phyloP scores from a whole-genome alignment of 1,140 invertebrate species.

The Hycleus cichorii region DNA sequence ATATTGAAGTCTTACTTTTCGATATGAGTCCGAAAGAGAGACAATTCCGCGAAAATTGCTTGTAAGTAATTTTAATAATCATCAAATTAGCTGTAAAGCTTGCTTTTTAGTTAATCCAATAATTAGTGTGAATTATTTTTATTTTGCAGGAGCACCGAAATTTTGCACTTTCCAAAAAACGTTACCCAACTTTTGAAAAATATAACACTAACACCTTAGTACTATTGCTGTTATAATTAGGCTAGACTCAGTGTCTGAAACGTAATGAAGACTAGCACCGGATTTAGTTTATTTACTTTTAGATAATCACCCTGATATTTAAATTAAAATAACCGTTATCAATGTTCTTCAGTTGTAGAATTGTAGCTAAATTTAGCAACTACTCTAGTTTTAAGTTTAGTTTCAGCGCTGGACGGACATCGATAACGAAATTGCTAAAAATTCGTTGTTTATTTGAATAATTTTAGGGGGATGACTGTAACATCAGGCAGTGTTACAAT shows the following conservation, averaged over 20 bases:
- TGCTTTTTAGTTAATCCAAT: too few species aligned
- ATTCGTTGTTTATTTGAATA: slow-evolving; percentile 1
- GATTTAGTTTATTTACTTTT: too few species aligned
- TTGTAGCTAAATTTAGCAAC: background rate
- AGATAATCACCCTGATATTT: too few species aligned
- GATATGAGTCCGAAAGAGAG: slow-evolving; percentile 19
- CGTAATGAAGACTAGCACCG: too few species aligned
- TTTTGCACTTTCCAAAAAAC: too few species aligned
- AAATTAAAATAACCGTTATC: too few species aligned
- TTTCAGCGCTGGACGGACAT: background rate
- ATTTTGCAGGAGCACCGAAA: background rate
- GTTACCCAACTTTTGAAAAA: too few species aligned
- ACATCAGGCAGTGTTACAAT: slow-evolving; percentile 89
- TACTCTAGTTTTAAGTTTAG: background rate
- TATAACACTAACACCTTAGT: too few species aligned
- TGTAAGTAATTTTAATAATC: slow-evolving; percentile 16
- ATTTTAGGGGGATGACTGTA: slow-evolving; percentile 88
- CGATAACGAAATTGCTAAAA: background rate
- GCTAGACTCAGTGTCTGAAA: too few species aligned
- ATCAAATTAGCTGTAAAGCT: background rate
- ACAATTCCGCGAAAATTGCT: slow-evolving; percentile 16
- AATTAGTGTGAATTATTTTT: background rate
- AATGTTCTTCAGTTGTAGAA: too few species aligned
- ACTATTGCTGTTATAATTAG: too few species aligned
- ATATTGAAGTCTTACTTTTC: slow-evolving; percentile 20